Evolutionary conservation across 2,113 vertebrate species (phyloP).

Genomic region (Apaloderma vittatum): DNA sequence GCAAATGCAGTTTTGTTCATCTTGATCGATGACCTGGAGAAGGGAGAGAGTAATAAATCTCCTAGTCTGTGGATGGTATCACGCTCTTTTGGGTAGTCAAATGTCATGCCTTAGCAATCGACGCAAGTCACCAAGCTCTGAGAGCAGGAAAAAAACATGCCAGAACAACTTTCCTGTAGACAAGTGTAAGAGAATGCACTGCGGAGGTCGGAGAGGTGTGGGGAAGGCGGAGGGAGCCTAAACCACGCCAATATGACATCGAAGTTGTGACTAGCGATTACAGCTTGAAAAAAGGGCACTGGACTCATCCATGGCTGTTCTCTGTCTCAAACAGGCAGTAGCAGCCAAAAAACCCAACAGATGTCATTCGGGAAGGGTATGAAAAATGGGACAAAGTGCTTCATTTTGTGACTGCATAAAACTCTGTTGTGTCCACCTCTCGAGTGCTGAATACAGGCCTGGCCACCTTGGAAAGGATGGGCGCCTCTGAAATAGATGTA

Average conservation of each 20-base stretch:
- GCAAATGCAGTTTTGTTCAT: neutral
- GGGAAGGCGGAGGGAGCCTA: neutral
- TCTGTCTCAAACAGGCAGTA: neutral
- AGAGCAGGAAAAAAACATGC: accelerated
- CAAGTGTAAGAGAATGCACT: neutral
- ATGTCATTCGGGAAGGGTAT: neutral
- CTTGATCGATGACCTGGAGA: neutral
- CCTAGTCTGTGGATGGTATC: neutral
- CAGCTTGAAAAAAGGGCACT: neutral
- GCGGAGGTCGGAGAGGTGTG: neutral
- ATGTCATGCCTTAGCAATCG: neutral
- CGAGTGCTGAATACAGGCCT: neutral
- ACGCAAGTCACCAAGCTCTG: neutral
- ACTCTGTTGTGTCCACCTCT: neutral
- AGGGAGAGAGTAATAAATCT: neutral
- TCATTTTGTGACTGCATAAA: neutral
- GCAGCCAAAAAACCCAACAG: neutral
- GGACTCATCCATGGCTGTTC: neutral
- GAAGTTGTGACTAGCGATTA: neutral
- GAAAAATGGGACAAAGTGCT: constrained; percentile 21
- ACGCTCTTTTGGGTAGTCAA: neutral
- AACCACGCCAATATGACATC: neutral
- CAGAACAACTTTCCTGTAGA: neutral
- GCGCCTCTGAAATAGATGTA: neutral
- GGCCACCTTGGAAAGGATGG: neutral